Base-by-base conservation (phyloP, 2,113 vertebrate genomes). In the Paratilapia polleni region DNA sequence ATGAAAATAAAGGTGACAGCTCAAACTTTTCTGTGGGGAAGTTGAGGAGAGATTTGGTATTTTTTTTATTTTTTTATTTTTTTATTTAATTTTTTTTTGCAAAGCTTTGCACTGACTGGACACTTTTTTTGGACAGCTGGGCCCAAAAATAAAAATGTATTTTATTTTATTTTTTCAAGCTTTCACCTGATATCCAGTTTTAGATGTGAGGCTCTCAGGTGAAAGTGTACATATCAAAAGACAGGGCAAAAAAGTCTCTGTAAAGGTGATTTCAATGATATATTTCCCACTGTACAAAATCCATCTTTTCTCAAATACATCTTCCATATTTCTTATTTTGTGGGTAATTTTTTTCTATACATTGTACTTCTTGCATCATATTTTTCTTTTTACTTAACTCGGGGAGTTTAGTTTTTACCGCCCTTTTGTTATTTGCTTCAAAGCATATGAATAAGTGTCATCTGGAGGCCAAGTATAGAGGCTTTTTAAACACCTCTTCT, bases 1-100 rank as follows among this genome's bases (percentile, higher is more conserved):
- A 81, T 63, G 36, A 87, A 91, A 88, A 89, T 78, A 61, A 87
- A 89, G 36, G 20, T 86, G 83, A 89, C 88, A 81, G 83, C 78
- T 88, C 19, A 0, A 77, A 85, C 22, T 60, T 85, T 77, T 84
- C 58, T 28, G 41, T 2, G 19, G 64, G 58, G 80, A 86, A 83
- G 20, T 56, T 62, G 4, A 77, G 19, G 19, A 54, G 11, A 58
- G 59, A 77, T 43, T 12, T 56, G 12, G 17, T n/a, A 9, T 41
- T 28, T 54, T 70, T 28, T 2, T 0, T n/a, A n/a, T n/a, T n/a
- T n/a, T n/a, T n/a, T n/a, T n/a, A n/a, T n/a, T n/a, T n/a, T n/a
- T n/a, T n/a, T n/a, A n/a, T n/a, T n/a, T n/a, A n/a, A n/a, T n/a
- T n/a, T 20, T 56, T 56, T 56, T 74, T 82, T 77, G 82, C 64